Evolutionary conservation across 2,888 invertebrate species (phyloP), one percentile per base, ranked within the genome.

Genomic region (Aporophyla nigra): DNA sequence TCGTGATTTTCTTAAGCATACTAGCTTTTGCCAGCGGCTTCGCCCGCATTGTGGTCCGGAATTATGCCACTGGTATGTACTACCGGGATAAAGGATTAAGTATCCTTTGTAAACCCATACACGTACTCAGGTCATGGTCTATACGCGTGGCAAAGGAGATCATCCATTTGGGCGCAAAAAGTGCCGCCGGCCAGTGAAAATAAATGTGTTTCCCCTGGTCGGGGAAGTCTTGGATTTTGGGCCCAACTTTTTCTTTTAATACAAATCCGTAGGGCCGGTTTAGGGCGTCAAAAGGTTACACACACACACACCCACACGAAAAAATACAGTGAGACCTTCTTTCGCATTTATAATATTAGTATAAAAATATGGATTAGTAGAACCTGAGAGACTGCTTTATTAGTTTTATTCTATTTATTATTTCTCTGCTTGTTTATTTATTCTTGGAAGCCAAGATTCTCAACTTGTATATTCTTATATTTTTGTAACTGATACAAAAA

Each of bases 1-100:
- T 54, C n/a, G 65, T 54, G 76, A 75, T 75, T 82, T 81, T 51
- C 21, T 51, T 33, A 43, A 54, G 43, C 12, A 19, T 9, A 66
- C 14, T 19, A 27, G 21, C 21, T 9, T 21, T 66, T 27, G 16
- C 21, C 10, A n/a, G 9, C n/a, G 6, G 56, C n/a, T 56, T 16
- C 1, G n/a, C 10, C 6, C 1, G 6, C 10, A 14, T 24, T 0
- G 14, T 0, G 2, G 46, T 21, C 7, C 14, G 14, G 14, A 21
- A 33, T 33, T 16, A 66, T 49, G 7, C 14, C 4, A 27, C 2
- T 10, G 0, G 5, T 1, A 33, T 9, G 59, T 63, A 46, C 19
- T 24, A 46, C 1, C 10, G 5, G 4, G 10, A 19, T 24, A 46
- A 19, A 27, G 33, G 33, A 33, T 33, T 2, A 43, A 19, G 3